A percentile compares a stretch with the other conserved stretches of the same genome.
These are phyloP conservation scores for Characodon lateralis DNA, from an alignment of 2,797 vertebrate genomes.

Conservation along the genomic window DNA sequence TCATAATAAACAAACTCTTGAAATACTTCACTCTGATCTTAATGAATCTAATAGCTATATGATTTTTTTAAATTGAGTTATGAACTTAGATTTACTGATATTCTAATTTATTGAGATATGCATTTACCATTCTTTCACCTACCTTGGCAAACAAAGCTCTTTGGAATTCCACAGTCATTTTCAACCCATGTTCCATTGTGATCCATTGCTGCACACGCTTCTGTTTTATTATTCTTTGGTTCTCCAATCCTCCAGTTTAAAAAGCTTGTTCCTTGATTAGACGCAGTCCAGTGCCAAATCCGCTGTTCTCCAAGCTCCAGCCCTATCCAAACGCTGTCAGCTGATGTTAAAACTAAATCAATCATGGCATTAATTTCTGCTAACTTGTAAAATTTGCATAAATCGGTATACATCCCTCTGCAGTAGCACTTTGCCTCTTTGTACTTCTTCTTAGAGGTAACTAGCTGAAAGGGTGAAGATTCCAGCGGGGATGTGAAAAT, in stretches of 20 bases:
- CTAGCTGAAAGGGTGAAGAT: constrained; percentile 60
- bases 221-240: constrained; percentile 4
- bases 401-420: constrained; percentile 59
- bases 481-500: constrained; percentile 35
- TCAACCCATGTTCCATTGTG: constrained; percentile 62
- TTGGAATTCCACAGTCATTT: constrained; percentile 43
- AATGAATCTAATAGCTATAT: background rate
- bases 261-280: constrained; percentile 47
- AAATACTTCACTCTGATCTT: background rate
- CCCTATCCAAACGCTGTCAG: constrained; percentile 63
- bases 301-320: constrained; percentile 53
- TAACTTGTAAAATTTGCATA: constrained; percentile 64
- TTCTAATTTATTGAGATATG: background rate
- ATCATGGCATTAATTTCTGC: constrained; percentile 53
- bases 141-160: constrained; percentile 66
- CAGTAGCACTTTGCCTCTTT: constrained; percentile 66
- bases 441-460: constrained; percentile 41
- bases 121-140: constrained; percentile 28
- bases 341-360: constrained; percentile 13
- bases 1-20: background rate
- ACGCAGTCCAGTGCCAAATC: constrained; percentile 69
- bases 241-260: constrained; percentile 63
- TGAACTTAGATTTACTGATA: background rate
- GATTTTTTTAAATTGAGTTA: background rate
- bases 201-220: constrained; percentile 67